phyloP scores from a whole-genome alignment of 2,888 invertebrate species.

The Uloborus plumipes region DNA sequence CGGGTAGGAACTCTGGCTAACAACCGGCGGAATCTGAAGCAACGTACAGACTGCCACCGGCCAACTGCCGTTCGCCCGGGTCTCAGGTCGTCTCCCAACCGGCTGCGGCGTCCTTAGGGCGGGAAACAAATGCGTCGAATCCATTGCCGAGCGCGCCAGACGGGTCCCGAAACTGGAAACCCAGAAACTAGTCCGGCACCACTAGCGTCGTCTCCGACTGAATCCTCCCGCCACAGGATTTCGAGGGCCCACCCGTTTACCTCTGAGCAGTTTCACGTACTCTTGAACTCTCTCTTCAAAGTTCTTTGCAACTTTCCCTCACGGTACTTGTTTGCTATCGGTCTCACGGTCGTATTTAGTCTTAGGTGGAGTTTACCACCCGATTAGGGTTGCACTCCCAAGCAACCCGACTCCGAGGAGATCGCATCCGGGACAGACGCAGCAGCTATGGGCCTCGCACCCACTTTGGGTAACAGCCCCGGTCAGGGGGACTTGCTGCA shows the following conservation, averaged over 20 bases:
- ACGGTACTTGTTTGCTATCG: constrained; percentile 80
- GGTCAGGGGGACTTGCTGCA: constrained; percentile 33
- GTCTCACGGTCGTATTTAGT: constrained; percentile 78
- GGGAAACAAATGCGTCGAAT: no score
- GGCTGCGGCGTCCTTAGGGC: no score
- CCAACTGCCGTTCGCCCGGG: no score
- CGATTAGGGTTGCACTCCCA: constrained; percentile 77
- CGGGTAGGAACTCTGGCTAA: no score
- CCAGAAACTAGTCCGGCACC: no score
- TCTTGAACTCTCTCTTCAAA: constrained; percentile 79
- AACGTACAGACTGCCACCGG: no score
- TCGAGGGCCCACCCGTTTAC: constrained; percentile 69
- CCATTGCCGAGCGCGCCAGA: no score
- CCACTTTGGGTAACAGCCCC: constrained; percentile 25
- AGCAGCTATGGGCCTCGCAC: constrained; percentile 30
- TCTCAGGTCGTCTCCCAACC: no score
- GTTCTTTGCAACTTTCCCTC: constrained; percentile 82
- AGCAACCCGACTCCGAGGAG: constrained; percentile 75
- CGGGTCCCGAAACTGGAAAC: no score
- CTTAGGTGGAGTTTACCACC: constrained; percentile 77
- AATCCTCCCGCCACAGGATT: constrained; percentile 36
- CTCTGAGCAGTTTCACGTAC: constrained; percentile 74
- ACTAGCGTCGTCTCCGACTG: not conserved
- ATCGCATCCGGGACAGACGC: constrained; percentile 28
- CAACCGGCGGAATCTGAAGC: no score